Conservation (phyloP, 2,113 vertebrate species). For the Psettodes erumei region DNA sequence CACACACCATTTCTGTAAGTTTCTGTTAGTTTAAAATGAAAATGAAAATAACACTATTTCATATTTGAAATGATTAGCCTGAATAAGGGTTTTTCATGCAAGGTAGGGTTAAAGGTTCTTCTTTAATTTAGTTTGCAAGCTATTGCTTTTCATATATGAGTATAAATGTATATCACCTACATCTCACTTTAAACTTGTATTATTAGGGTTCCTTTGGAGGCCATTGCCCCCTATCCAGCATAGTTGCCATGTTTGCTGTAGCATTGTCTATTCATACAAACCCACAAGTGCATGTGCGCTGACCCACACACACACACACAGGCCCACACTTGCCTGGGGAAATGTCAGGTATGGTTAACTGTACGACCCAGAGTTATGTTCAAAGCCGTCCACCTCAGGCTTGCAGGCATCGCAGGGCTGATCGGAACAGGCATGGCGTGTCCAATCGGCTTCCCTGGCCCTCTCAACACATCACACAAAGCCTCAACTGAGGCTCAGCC, state of each 20-base stretch:
- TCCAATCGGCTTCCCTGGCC: slow-evolving; percentile 58
- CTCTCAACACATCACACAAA: slow-evolving; percentile 29
- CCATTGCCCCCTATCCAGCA: slow-evolving; percentile 12
- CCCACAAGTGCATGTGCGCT: neutral
- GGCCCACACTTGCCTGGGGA: slow-evolving; percentile 54
- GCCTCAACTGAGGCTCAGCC: slow-evolving; percentile 25
- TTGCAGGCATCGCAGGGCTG: slow-evolving; percentile 51
- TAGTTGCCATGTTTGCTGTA: slow-evolving; percentile 19
- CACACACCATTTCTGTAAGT: no score
- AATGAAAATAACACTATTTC: no score
- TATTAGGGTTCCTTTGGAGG: neutral
- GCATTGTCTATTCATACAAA: slow-evolving; percentile 15
- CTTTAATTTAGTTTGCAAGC: slow-evolving; percentile 11
- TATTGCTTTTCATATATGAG: neutral
- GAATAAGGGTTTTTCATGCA: neutral
- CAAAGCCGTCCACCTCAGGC: slow-evolving; percentile 59
- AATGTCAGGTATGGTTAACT: slow-evolving; percentile 74
- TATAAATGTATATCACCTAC: neutral
- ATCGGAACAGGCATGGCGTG: slow-evolving; percentile 68
- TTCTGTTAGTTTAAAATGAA: no score
- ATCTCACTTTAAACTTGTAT: no score
- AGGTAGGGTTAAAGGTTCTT: neutral
- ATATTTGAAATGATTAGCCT: neutral
- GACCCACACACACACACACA: slow-evolving; percentile 2
- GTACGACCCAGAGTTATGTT: slow-evolving; percentile 67